Conservation (phyloP, 2,797 vertebrate genomes). For the Rhabdophis nuchalis region DNA sequence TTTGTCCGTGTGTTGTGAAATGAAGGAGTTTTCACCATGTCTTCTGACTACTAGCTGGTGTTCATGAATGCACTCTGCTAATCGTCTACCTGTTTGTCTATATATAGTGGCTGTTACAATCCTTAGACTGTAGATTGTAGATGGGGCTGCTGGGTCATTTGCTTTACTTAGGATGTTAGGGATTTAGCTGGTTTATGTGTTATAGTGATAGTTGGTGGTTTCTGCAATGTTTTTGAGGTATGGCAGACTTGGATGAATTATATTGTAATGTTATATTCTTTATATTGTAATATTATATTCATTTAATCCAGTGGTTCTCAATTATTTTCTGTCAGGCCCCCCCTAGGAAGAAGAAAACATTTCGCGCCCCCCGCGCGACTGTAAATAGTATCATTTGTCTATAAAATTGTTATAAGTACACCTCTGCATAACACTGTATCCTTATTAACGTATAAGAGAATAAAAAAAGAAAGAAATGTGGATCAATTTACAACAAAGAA, state of each 20-base stretch:
- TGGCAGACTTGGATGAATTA: background rate
- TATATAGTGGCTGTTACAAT: background rate
- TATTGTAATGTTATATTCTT: background rate
- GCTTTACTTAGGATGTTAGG: background rate
- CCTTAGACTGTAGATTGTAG: background rate
- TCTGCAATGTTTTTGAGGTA: background rate
- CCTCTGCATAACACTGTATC: too few relatives aligned
- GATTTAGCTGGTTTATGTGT: background rate
- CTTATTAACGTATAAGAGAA: too few relatives aligned
- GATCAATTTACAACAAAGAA: too few relatives aligned
- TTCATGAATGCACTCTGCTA: background rate
- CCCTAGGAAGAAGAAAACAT: too few relatives aligned
- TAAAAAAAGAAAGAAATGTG: too few relatives aligned
- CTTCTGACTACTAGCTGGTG: background rate
- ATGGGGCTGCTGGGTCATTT: background rate
- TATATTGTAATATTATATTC: too few relatives aligned
- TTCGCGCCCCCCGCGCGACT: too few relatives aligned
- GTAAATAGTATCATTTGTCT: too few relatives aligned
- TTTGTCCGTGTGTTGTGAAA: background rate
- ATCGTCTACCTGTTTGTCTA: background rate
- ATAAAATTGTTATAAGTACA: too few relatives aligned
- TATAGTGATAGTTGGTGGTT: background rate
- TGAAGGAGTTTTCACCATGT: background rate
- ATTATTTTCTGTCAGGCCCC: too few relatives aligned
- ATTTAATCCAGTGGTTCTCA: too few relatives aligned